Evolutionary conservation across 2,113 vertebrate species (phyloP), one percentile per base, ranked within the genome.

Genomic region (Oxygymnocypris stewartii): DNA sequence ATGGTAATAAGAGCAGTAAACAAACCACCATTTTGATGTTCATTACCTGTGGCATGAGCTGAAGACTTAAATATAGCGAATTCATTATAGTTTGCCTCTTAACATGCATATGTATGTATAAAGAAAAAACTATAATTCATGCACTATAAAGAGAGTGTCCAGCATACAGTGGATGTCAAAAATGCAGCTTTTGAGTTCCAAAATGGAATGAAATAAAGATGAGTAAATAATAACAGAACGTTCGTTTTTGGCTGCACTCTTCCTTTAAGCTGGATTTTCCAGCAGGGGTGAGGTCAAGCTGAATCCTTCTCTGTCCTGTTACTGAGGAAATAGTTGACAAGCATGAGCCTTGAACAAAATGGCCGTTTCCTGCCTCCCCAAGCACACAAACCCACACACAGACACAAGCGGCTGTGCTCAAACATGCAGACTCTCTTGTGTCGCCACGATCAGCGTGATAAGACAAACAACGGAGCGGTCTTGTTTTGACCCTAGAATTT

Each of bases 271-370:
- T 51, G 76, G 25, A 54, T 54, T 78, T 78, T 78, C n/a, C 63
- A 51, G 80, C 40, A 82, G 63, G 74, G 82, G 82, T 84, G 79
- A 81, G 28, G 61, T 78, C 69, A 75, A 44, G 69, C 77, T 54
- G 16, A 80, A 85, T 78, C 75, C n/a, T 85, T 78, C 57, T 71
- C 63, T 51, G 76, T 79, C 67, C 35, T 87, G 65, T 89, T 79
- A 57, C 78, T 79, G 47, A 79, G 74, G 84, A 87, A 86, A 87
- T 57, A 44, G 54, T 74, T 84, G 86, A 84, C 88, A 88, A 82
- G 84, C 74, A 31, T 71, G 80, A 87, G 84, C 79, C 79, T 82
- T 42, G 85, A 86, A 80, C 79, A 47, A 86, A 82, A 82, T 78
- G 79, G 69, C 54, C 49, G 63, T 76, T 77, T 69, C 80, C 75